Conservation (phyloP, 2,888 invertebrate genomes). For the Eristalis tenax region DNA sequence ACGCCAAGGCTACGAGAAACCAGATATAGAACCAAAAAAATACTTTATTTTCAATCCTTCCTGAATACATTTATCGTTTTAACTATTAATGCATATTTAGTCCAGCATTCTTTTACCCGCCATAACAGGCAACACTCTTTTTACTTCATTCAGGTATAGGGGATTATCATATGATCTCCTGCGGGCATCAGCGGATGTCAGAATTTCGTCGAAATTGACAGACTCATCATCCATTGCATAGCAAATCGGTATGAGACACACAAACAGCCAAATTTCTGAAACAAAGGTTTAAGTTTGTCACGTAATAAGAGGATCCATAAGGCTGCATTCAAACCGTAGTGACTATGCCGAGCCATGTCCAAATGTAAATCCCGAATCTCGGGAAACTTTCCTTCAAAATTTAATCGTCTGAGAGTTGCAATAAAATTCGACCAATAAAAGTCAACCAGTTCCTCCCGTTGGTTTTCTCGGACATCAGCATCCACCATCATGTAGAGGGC, state of each 20-base stretch:
- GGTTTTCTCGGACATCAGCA: conserved; percentile 16
- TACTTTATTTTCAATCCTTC: no score
- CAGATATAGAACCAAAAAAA: no score
- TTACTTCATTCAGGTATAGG: conserved; percentile 7
- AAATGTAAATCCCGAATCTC: conserved; percentile 29
- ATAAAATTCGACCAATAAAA: conserved; percentile 34
- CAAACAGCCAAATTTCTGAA: conserved; percentile 74
- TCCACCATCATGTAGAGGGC: conserved; percentile 6
- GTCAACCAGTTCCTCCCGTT: conserved; percentile 32
- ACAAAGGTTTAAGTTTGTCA: background rate
- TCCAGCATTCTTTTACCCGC: conserved; percentile 30
- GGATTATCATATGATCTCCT: conserved; percentile 1
- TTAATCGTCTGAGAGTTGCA: conserved; percentile 14
- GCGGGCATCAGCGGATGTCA: background rate
- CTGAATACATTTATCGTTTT: background rate
- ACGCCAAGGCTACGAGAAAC: no score
- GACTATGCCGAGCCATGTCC: conserved; percentile 20
- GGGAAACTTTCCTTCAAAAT: conserved; percentile 26
- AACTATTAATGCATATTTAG: background rate
- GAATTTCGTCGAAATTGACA: background rate
- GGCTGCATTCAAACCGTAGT: conserved; percentile 30
- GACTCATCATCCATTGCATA: conserved; percentile 36
- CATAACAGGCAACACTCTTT: conserved; percentile 20
- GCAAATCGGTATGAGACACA: conserved; percentile 72
- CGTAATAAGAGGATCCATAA: background rate